A percentile compares a stretch with the other conserved stretches of the same genome.
phyloP scores from a whole-genome alignment of 1,140 invertebrate genomes.

The Pachypsylla venusta region DNA sequence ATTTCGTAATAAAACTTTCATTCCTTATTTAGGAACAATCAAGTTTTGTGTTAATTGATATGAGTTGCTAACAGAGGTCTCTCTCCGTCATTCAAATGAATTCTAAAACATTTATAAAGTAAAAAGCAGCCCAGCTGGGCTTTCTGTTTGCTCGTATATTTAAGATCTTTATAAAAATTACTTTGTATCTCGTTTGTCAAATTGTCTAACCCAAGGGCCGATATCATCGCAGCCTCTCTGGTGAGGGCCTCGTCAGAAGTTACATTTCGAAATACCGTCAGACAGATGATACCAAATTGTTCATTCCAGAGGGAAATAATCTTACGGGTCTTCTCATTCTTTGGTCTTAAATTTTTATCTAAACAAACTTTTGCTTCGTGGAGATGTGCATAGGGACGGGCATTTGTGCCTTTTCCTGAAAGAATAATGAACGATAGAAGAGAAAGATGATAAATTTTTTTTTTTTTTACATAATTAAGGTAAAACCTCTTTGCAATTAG shows the following conservation, averaged over 20 bases:
- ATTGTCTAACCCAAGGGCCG: conserved; percentile 58
- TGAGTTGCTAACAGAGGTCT: background rate
- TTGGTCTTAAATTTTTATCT: background rate
- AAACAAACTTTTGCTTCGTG: conserved; percentile 55
- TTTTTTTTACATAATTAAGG: too few relatives aligned
- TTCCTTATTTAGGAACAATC: too few relatives aligned
- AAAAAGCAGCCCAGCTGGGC: conserved; percentile 61
- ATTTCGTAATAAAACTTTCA: too few relatives aligned
- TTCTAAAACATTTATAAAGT: conserved; percentile 42
- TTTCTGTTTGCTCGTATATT: conserved; percentile 56
- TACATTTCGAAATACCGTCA: conserved; percentile 82
- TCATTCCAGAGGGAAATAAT: conserved; percentile 80
- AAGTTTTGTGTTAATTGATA: too few relatives aligned
- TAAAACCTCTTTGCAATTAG: too few relatives aligned
- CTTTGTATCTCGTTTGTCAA: conserved; percentile 50
- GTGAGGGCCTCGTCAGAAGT: conserved; percentile 84
- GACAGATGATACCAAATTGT: conserved; percentile 68
- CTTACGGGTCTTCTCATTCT: conserved; percentile 40
- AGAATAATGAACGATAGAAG: too few relatives aligned
- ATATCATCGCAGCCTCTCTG: conserved; percentile 85
- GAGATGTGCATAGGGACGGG: conserved; percentile 74
- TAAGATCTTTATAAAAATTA: conserved; percentile 43
- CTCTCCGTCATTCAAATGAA: background rate
- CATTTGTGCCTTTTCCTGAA: conserved; percentile 52
- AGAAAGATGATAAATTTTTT: too few relatives aligned